A percentile compares a stretch with the other conserved stretches of the same genome.
Evolutionary conservation across 2,888 invertebrate species (phyloP).

Genomic region (Dichetophora obliterata): DNA sequence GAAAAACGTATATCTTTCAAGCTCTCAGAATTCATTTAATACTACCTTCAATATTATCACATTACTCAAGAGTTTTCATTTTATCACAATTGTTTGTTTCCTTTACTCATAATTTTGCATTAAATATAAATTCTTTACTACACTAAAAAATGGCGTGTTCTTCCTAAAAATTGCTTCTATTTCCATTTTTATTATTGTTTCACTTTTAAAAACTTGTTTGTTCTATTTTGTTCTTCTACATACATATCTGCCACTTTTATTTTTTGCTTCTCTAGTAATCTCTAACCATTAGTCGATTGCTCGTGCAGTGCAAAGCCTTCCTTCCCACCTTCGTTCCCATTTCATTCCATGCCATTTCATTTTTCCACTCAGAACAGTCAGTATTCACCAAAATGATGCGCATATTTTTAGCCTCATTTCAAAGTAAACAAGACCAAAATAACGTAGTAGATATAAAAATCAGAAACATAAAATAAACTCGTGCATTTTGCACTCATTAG

Average conservation of each 20-base stretch:
- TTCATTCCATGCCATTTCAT: too few species aligned
- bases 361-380: too few species aligned
- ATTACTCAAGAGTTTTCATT: too few species aligned
- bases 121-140: not conserved
- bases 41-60: too few species aligned
- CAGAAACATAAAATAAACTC: not conserved
- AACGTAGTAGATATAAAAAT: not conserved
- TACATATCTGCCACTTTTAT: not conserved
- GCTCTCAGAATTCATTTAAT: too few species aligned
- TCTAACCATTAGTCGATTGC: not conserved
- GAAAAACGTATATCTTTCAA: too few species aligned
- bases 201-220: not conserved
- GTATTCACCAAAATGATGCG: not conserved
- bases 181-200: not conserved
- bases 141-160: not conserved
- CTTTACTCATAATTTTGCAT: constrained; percentile 1
- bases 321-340: not conserved
- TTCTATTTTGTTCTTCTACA: not conserved
- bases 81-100: constrained; percentile 10
- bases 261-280: not conserved
- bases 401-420: constrained; percentile 26
- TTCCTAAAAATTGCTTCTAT: not conserved
- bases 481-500: constrained; percentile 29
- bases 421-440: constrained; percentile 17
- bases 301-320: too few species aligned